Base-by-base conservation (phyloP, 2,797 vertebrate species). In the Cyprinodon diabolis region DNA sequence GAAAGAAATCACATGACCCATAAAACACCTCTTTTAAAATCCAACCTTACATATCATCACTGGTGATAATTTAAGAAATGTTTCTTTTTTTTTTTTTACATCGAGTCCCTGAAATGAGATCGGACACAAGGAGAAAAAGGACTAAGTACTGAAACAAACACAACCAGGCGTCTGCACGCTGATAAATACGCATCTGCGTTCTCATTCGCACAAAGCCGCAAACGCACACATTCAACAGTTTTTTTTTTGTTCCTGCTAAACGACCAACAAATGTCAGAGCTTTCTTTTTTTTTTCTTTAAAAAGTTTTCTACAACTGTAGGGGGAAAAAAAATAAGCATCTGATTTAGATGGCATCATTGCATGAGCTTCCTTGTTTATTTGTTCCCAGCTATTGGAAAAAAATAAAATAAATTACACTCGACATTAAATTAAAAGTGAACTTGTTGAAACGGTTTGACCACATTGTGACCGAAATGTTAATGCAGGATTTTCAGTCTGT, bases 361-460 rank as follows among this genome's bases (percentile, higher is more conserved):
- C 67, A 67, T 78, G 76, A 90, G 90, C 87, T 91, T 92, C 79
- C 86, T 86, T 82, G 83, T 92, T 93, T 89, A 90, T 91, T 91
- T 90, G 85, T 91, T 94, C 89, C 93, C 92, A 87, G 82, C 86
- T 84, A 86, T 66, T 81, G 82, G 84, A 82, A 91, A 37, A 88
- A 92, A 89, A 92, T 43, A 5, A 90, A 95, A 92, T 90, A 92
- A 92, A 94, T 93, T 92, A 93, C 83, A 93, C 83, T 89, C 86
- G 85, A 92, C 84, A 89, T 94, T 94, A 93, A 93, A 94, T 94
- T 94, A 93, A 94, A 93, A 93, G 86, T 89, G 90, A 92, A 92
- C 86, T 71, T 86, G 58, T 81, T 90, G 75, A 91, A 91, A 90
- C 75, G 40, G 87, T 93, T 91, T 81, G 85, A 92, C 89, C 90